Evolutionary conservation across 1,140 invertebrate genomes (phyloP), one percentile per base, ranked within the genome.

Genomic region (Pantala flavescens): DNA sequence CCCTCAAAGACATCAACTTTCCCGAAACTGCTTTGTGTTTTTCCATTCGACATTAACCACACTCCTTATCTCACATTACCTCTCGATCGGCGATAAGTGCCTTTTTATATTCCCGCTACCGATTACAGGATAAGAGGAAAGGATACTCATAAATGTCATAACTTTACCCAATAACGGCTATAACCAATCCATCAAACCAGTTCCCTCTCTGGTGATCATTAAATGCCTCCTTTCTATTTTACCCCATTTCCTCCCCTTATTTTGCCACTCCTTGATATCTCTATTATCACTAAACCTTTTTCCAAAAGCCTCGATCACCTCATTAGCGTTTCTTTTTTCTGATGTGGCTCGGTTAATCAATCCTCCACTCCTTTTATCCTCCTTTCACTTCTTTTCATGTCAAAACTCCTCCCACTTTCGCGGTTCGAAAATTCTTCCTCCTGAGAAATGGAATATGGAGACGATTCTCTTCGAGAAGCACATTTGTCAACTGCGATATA

Each of bases 151-250:
- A 63, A 63, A 63, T 63, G 14, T 21, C 49, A 16, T 21, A 63
- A 63, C 49, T 63, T 63, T 16, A 21, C 49, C 49, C 49, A 63
- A 63, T 63, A 63, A 63, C n/a, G 49, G 49, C 49, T 19, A 63
- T 63, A 63, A 19, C 49, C 49, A 63, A 63, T 63, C 49, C 49
- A 63, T 63, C 49, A 63, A 63, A 63, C 49, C 16, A 63, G 49
- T 19, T 63, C 49, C n/a, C 49, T 21, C 49, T 63, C n/a, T 14
- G 14, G 3, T 21, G 49, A 63, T 63, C 49, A 63, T 63, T 63
- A 63, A 21, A 16, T 21, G n/a, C 2, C 49, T 63, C 49, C 28
- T 21, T 63, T 21, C 49, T 63, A 21, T 21, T 63, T 21, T 21
- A 21, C 49, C 16, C 49, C 49, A 63, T 19, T 19, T 21, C 49